phyloP scores from a whole-genome alignment of 2,113 vertebrate genomes.

The Oriolus oriolus region DNA sequence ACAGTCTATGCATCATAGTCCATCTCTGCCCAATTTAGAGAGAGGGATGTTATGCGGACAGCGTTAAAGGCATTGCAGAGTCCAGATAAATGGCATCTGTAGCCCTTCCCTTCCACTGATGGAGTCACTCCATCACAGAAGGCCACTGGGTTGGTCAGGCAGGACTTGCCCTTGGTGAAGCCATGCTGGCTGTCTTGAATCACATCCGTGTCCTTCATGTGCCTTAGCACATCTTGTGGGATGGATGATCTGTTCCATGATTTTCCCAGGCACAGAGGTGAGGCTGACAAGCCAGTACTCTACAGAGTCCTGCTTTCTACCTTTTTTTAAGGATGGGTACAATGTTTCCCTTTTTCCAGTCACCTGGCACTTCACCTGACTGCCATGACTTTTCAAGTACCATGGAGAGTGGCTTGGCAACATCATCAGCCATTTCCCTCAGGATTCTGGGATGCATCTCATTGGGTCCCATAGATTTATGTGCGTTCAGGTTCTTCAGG shows the following conservation, averaged over 20 bases:
- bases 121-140: background rate
- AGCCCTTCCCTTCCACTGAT: background rate
- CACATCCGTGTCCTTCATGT: background rate
- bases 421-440: background rate
- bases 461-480: background rate
- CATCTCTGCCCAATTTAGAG: background rate
- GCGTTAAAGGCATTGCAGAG: background rate
- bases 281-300: background rate
- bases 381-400: background rate
- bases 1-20: background rate
- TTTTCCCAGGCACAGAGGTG: background rate
- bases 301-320: background rate
- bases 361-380: background rate
- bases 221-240: background rate
- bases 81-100: background rate
- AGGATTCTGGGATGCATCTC: background rate
- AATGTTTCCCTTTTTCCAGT: background rate
- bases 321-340: background rate
- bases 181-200: background rate
- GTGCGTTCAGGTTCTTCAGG: background rate
- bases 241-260: background rate
- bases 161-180: background rate
- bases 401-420: background rate
- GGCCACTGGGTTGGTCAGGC: background rate
- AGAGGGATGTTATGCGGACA: rapidly evolving